Evolutionary conservation across 2,888 invertebrate species (phyloP), one percentile per base, ranked within the genome.

Genomic region (Andrena camellia): DNA sequence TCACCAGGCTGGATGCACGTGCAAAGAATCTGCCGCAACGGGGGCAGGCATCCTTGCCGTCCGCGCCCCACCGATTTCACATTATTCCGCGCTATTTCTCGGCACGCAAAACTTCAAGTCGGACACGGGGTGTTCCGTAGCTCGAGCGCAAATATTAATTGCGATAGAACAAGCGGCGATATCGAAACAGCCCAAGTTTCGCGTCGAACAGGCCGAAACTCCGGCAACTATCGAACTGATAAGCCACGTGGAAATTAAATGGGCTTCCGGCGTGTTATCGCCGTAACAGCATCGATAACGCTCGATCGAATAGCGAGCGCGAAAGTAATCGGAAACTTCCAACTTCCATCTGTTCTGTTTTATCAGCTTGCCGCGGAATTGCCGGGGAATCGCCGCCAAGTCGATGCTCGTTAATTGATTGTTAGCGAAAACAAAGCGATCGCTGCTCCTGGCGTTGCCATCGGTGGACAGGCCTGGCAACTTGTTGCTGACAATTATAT

Each of bases 301-400:
- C 48, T n/a, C 60, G 29, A 26, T 71, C 60, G 60, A 29, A 1
- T 23, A 54, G 13, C 13, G 13, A 20, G 42, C 54, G 54, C 66
- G 64, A 50, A 57, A 42, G 67, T 60, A 77, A 77, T 77, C 66
- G 67, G 20, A 66, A 77, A 77, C 52, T 78, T 77, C 6, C 23
- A 7, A 23, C 8, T 26, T 71, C 23, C 33, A 31, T 20, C 10
- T n/a, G n/a, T 42, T 8, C 26, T 29, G 20, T 2, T 60, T n/a
- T 0, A n/a, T 35, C 20, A 60, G 42, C 29, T 66, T 13, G 8
- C 20, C 3, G 7, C 10, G 23, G 33, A 26, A 26, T 17, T n/a
- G 17, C 26, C 13, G 48, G 8, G 20, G 48, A 64, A 29, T 42
- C 59, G 60, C 7, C 26, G n/a, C n/a, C 42, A 20, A 35, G 13